A percentile compares a stretch with the other conserved stretches of the same genome.
Conservation (phyloP, 37 sponge, comb jelly and placozoan genomes). For the Halichondria panicea region DNA sequence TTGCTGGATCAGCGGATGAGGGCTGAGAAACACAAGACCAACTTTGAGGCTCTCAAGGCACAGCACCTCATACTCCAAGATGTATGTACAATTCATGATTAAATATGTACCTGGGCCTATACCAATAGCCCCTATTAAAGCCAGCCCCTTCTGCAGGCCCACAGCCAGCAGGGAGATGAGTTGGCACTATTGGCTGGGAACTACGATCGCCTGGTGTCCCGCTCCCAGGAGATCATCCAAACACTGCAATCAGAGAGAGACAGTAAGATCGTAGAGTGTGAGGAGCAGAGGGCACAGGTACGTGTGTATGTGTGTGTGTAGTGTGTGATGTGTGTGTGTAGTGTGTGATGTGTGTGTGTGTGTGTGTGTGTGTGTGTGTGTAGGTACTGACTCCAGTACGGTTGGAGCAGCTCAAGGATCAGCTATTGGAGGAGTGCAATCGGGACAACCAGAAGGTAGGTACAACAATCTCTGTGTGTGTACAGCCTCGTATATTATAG, state of each 20-base stretch:
- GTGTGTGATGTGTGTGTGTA: background rate
- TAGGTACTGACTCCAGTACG: constrained; percentile 42
- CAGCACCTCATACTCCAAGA: constrained; percentile 65
- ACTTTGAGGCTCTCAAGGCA: constrained; percentile 66
- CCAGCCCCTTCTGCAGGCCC: constrained; percentile 1
- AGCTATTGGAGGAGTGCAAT: constrained; percentile 44
- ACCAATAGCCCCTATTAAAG: background rate
- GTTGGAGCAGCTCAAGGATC: constrained; percentile 32
- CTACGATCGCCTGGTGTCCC: constrained; percentile 28
- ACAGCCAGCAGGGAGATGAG: constrained; percentile 6
- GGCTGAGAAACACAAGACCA: constrained; percentile 46
- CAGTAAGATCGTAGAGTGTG: constrained; percentile 55
- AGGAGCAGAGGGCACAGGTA: constrained; percentile 52
- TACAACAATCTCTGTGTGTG: background rate
- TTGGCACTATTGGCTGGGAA: constrained; percentile 21
- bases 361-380: background rate
- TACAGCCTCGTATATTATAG: background rate
- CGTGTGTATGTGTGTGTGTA: background rate
- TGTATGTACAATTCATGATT: constrained; percentile 12
- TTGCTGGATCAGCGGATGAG: constrained; percentile 55
- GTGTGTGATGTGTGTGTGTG: background rate
- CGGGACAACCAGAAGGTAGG: constrained; percentile 52
- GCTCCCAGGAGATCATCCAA: constrained; percentile 62
- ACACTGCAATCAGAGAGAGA: constrained; percentile 67
- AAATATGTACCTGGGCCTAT: background rate